A percentile compares a stretch with the other conserved stretches of the same genome.
These are phyloP conservation scores for Anolis apletophallus DNA, from an alignment of 2,797 vertebrate species.

Conservation along the genomic window DNA sequence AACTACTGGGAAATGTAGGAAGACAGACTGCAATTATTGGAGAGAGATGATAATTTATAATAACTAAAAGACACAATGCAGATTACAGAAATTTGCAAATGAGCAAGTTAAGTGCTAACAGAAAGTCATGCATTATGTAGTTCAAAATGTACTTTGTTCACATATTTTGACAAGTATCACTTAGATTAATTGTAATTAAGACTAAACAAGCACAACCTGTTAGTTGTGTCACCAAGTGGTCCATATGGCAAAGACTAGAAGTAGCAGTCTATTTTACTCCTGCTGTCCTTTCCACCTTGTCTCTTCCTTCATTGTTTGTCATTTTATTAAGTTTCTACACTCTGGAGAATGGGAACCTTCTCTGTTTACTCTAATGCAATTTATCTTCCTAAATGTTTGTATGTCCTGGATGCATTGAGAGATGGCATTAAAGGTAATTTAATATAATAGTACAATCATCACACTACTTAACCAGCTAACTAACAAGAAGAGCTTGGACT, in stretches of 20 bases:
- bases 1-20: slow-evolving; percentile 25
- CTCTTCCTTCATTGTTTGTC: background rate
- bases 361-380: too few relatives aligned
- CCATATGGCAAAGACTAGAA: background rate
- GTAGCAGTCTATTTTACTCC: accelerated
- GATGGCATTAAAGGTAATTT: background rate
- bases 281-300: background rate
- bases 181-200: slow-evolving; percentile 56
- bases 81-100: slow-evolving; percentile 56
- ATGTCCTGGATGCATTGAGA: accelerated
- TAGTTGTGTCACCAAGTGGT: accelerated
- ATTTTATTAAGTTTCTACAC: background rate
- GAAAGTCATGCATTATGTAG: slow-evolving; percentile 26
- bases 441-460: background rate
- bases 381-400: background rate
- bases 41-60: slow-evolving; percentile 67
- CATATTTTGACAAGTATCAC: slow-evolving; percentile 59
- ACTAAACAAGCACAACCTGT: slow-evolving; percentile 42
- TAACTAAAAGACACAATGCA: slow-evolving; percentile 54
- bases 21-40: slow-evolving; percentile 57
- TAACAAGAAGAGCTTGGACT: background rate
- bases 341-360: background rate
- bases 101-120: slow-evolving; percentile 11
- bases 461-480: too few relatives aligned
- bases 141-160: slow-evolving; percentile 35